Conservation (phyloP, 2,113 vertebrate species). For the Hemicordylus capensis region DNA sequence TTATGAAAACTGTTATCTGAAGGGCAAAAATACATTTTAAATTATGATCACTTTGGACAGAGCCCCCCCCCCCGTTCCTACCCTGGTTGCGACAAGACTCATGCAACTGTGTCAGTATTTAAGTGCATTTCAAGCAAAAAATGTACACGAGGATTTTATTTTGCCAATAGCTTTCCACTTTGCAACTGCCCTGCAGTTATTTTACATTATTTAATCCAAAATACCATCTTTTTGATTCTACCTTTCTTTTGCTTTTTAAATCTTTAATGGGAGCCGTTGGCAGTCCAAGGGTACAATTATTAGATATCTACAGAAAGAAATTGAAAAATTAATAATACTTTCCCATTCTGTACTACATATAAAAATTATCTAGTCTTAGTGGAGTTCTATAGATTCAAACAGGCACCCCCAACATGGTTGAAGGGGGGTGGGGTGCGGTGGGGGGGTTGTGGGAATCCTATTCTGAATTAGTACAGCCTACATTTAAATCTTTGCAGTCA, state of each 20-base stretch:
- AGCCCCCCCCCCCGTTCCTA: background rate
- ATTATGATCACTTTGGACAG: constrained; percentile 44
- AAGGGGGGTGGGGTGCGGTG: too few relatives aligned
- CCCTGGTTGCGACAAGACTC: constrained; percentile 21
- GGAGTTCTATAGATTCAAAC: constrained; percentile 59
- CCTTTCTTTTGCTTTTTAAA: constrained; percentile 94
- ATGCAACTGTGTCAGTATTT: constrained; percentile 54
- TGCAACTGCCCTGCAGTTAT: constrained; percentile 87
- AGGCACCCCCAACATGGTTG: constrained; percentile 25
- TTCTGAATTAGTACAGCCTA: constrained; percentile 50
- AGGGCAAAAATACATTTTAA: constrained; percentile 36
- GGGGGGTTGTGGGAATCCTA: constrained; percentile 61
- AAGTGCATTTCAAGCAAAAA: constrained; percentile 58
- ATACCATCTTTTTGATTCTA: constrained; percentile 91
- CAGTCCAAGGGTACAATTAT: constrained; percentile 91
- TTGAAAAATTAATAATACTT: constrained; percentile 96
- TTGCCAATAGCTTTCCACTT: constrained; percentile 80
- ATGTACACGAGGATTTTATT: constrained; percentile 56
- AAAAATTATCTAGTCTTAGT: constrained; percentile 79
- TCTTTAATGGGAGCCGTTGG: constrained; percentile 95
- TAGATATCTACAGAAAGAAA: constrained; percentile 96
- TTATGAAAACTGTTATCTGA: constrained; percentile 19
- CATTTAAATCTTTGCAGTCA: constrained; percentile 63
- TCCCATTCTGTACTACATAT: constrained; percentile 84
- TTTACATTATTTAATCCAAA: constrained; percentile 98